Evolutionary conservation across 2,888 invertebrate species (phyloP).

Genomic region (Chalcis sispes): DNA sequence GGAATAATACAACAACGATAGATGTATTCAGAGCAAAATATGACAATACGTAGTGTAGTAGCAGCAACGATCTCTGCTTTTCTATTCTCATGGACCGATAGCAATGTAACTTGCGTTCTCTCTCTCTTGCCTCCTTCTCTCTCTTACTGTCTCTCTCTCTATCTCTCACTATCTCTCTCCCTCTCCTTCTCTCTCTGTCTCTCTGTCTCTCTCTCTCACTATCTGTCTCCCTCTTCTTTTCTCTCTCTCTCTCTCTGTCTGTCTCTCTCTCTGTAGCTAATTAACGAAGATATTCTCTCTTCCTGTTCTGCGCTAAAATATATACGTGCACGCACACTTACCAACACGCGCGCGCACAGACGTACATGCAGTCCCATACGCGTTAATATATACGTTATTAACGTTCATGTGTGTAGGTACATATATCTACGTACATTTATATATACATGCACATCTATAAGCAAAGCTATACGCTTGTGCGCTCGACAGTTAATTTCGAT

Average conservation of each 20-base stretch:
- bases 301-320: not conserved
- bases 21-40: not conserved
- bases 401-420: not conserved
- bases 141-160: no score
- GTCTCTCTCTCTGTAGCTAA: constrained; percentile 19
- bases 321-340: not conserved
- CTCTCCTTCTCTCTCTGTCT: no score
- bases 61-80: constrained; percentile 17
- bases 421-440: not conserved
- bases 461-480: not conserved
- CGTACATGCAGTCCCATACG: no score
- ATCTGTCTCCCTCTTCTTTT: no score
- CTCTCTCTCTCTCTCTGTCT: no score
- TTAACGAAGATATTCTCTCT: constrained; percentile 30
- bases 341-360: no score
- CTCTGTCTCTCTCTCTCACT: no score
- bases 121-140: no score
- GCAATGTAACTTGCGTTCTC: no score
- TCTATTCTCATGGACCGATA: not conserved
- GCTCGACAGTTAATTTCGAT: constrained; percentile 32
- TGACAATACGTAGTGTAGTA: constrained; percentile 26
- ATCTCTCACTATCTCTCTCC: no score
- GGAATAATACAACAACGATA: constrained; percentile 10
- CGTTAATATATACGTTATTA: no score
- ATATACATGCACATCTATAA: not conserved